phyloP scores from a whole-genome alignment of 2,888 invertebrate species.

The Lutraria lutraria region DNA sequence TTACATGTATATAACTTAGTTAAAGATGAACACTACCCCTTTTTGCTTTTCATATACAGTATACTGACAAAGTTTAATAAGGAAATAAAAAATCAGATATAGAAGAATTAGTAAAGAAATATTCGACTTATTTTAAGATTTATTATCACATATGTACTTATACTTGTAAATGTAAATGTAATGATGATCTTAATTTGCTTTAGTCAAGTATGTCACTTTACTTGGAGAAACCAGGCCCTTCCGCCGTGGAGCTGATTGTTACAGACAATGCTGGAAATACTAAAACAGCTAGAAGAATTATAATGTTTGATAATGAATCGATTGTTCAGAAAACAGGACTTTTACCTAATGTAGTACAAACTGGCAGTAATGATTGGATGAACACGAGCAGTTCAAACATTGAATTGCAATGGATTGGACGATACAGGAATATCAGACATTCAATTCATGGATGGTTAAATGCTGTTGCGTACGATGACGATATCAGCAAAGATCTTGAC shows the following conservation, averaged over 20 bases:
- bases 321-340: constrained; percentile 40
- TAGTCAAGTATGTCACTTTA: constrained; percentile 24
- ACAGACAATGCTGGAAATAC: constrained; percentile 68
- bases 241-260: constrained; percentile 52
- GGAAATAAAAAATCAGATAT: too few relatives aligned
- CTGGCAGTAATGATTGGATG: constrained; percentile 60
- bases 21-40: too few relatives aligned
- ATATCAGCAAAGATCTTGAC: constrained; percentile 50
- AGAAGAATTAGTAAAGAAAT: too few relatives aligned
- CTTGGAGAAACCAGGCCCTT: constrained; percentile 49
- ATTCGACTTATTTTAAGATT: too few relatives aligned
- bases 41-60: too few relatives aligned
- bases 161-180: too few relatives aligned
- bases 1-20: too few relatives aligned
- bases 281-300: constrained; percentile 59
- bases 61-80: too few relatives aligned
- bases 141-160: too few relatives aligned
- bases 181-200: background rate
- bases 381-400: constrained; percentile 43
- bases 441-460: constrained; percentile 59
- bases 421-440: constrained; percentile 64
- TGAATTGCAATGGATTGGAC: constrained; percentile 53
- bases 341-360: constrained; percentile 12
- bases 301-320: constrained; percentile 66
- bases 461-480: constrained; percentile 31